phyloP scores from a whole-genome alignment of 2,797 vertebrate genomes.

The Pipistrellus kuhlii region DNA sequence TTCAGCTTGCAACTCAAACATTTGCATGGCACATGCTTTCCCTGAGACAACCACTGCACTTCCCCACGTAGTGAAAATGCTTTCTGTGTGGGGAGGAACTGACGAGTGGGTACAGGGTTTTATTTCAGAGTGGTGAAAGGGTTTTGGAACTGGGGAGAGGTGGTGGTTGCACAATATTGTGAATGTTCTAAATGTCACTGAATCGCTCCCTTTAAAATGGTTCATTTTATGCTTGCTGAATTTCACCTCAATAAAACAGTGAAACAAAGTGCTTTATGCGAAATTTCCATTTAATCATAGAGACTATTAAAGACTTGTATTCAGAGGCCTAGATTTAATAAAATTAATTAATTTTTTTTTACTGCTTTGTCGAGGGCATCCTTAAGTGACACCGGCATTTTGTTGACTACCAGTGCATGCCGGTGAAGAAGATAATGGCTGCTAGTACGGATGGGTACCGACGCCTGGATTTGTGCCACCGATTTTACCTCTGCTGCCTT shows the following conservation, averaged over 20 bases:
- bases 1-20: not conserved
- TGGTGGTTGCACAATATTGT: not conserved
- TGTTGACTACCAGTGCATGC: not conserved
- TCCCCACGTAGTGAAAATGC: not conserved
- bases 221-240: constrained; percentile 28
- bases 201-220: constrained; percentile 44
- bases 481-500: not conserved
- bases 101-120: not conserved
- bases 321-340: constrained; percentile 19
- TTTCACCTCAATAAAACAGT: constrained; percentile 40
- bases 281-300: constrained; percentile 26
- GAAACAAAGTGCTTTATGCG: not conserved
- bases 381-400: constrained; percentile 44
- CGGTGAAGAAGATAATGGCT: not conserved
- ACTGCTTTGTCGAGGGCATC: constrained; percentile 31
- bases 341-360: not conserved
- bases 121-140: not conserved
- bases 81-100: not conserved
- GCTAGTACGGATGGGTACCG: not conserved
- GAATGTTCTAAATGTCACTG: not conserved
- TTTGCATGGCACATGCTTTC: not conserved
- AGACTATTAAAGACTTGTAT: not conserved
- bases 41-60: not conserved
- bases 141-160: constrained; percentile 2
- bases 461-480: not conserved